Base-by-base conservation (phyloP, 2,888 invertebrate species). In the Colletes collaris region DNA sequence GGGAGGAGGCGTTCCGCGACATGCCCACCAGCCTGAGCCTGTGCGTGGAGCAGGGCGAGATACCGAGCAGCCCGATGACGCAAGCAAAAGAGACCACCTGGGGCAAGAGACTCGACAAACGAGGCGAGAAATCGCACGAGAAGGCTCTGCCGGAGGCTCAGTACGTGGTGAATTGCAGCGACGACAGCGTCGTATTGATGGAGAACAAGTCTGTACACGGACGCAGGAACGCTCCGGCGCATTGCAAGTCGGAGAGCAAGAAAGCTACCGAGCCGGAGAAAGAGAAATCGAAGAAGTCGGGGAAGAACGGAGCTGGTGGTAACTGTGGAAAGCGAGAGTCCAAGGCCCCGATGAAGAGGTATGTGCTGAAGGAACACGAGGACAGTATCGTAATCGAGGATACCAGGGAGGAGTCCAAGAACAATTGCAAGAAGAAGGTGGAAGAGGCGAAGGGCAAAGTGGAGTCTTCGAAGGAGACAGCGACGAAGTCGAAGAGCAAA, bases 21-120 rank as follows among this genome's bases (percentile, higher is more conserved):
- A 91, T 93, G 10, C 91, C 92, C 2, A 90, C 90, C n/a, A 89
- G 86, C 59, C 75, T 90, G 77, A 92, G 89, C 35, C 83, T 93
- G 5, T 93, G 92, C 84, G 93, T 90, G 1, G 91, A 92, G 80
- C 87, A 88, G 62, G 93, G 93, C 67, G 92, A 92, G 77, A 91
- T 93, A 72, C 92, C 92, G 16, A 91, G 87, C 81, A 92, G 91
- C 76, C 91, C 91, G 13, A 92, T 92, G 92, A 90, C 90, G 0
- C 89, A 88, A 72, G 91, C 91, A 4, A 87, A 89, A 62, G 90
- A 91, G 53, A 84, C 79, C 7, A 84, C 78, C n/a, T 91, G 92
- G 92, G 87, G 79, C 55, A 84, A 83, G 64, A 81, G 86, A 50
- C 13, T 59, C 8, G 65, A 78, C 2, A 86, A 78, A 19, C 74